phyloP scores from a whole-genome alignment of 2,113 vertebrate genomes.

The Petroica traversi region DNA sequence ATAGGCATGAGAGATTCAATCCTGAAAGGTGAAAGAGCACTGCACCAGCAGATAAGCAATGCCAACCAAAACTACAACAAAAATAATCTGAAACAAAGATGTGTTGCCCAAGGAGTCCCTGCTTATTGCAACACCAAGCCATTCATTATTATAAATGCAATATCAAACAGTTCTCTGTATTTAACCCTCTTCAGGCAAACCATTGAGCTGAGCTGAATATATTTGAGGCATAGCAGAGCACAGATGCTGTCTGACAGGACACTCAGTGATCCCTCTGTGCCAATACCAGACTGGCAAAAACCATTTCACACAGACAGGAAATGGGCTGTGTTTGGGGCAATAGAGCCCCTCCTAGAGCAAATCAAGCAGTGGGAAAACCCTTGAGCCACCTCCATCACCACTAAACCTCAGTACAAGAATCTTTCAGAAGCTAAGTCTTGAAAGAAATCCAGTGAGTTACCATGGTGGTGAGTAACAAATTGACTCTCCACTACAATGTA shows the following conservation, averaged over 20 bases:
- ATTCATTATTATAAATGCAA: background rate
- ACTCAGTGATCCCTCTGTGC: background rate
- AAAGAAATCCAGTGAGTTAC: background rate
- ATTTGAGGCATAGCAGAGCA: background rate
- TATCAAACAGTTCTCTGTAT: background rate
- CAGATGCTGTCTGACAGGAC: background rate
- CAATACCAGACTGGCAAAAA: background rate
- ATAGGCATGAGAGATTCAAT: background rate
- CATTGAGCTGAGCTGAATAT: background rate
- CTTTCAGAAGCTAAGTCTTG: background rate
- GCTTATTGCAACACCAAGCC: background rate
- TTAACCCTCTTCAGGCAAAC: background rate
- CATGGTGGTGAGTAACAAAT: background rate
- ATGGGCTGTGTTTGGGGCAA: background rate
- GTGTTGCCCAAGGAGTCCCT: background rate
- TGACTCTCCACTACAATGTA: background rate
- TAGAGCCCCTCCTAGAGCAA: background rate
- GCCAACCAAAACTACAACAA: background rate
- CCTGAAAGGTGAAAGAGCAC: conserved; percentile 2
- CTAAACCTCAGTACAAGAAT: background rate
- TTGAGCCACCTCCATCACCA: background rate
- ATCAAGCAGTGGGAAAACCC: background rate
- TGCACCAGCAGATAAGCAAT: background rate
- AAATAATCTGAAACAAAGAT: background rate
- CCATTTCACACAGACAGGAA: rapidly evolving